Conservation (phyloP, 2,888 invertebrate species). For the Morpho helenor region DNA sequence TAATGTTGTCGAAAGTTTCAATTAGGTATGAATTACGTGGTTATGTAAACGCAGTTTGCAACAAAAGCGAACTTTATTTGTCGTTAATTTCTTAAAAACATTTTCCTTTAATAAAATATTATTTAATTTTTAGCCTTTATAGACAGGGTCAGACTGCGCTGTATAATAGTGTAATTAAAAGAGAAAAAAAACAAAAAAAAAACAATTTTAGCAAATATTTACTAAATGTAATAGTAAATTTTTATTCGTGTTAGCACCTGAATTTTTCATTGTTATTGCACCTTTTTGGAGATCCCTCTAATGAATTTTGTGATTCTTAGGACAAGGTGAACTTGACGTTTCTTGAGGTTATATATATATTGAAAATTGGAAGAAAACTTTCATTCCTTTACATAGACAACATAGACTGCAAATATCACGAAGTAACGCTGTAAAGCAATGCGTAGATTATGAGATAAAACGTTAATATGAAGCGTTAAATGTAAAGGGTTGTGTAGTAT, state of each 20-base stretch:
- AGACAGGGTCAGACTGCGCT: slow-evolving; percentile 72
- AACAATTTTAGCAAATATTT: slow-evolving; percentile 64
- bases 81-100: slow-evolving; percentile 14
- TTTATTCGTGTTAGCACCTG: slow-evolving; percentile 66
- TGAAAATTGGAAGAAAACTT: slow-evolving; percentile 28
- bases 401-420: slow-evolving; percentile 22
- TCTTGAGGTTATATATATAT: slow-evolving; percentile 34
- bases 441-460: no score
- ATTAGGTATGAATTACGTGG: neutral
- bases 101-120: slow-evolving; percentile 14
- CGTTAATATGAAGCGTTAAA: slow-evolving; percentile 35
- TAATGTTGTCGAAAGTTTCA: no score
- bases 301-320: slow-evolving; percentile 42
- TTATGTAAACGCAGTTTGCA: neutral
- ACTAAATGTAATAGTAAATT: slow-evolving; percentile 63
- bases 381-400: slow-evolving; percentile 23
- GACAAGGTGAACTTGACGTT: slow-evolving; percentile 30
- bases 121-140: slow-evolving; percentile 60
- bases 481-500: slow-evolving; percentile 75
- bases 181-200: slow-evolving; percentile 16
- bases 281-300: slow-evolving; percentile 50
- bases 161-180: slow-evolving; percentile 60
- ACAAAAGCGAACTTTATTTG: slow-evolving; percentile 4
- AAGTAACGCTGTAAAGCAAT: slow-evolving; percentile 8
- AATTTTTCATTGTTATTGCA: slow-evolving; percentile 60